Base-by-base conservation (phyloP, 2,888 invertebrate species). In the Cheilosia scutellata region DNA sequence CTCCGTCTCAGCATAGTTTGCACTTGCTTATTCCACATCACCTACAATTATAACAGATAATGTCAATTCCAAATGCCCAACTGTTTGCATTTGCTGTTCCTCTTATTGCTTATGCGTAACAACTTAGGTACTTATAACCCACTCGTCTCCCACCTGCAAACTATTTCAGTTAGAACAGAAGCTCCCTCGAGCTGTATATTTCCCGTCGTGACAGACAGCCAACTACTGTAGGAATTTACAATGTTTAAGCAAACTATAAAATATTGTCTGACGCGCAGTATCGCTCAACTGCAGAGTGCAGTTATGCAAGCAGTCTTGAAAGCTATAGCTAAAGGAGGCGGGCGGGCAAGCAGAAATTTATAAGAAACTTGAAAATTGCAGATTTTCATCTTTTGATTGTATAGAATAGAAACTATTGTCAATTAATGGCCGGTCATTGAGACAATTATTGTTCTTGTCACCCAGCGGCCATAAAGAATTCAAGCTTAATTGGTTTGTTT, bases 401-500 rank as follows among this genome's bases (percentile, higher is more conserved):
- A 66, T 9, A 11, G 4, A 20, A 20, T 16, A 53, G 9, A 5
- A 11, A 47, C 33, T 47, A 33, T 58, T 47, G 31, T 6, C 70
- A 58, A 60, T 71, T 72, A 37, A 40, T 72, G 29, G 16, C 20
- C 37, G 29, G 27, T 31, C 62, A 53, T 55, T 71, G 47, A 63
- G 62, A 42, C 60, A 71, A 63, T 58, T 31, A 58, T 68, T 71
- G 78, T 37, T 11, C 37, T 62, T 49, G 47, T 40, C 63, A 37
- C 27, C 31, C 9, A 37, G 11, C 29, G 57, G 33, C 44, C 49
- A 53, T 72, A 62, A 77, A 49, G 9, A 71, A 71, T 63, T 63
- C 78, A 65, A 40, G 31, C 78, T 79, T 79, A 72, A 79, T 79
- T 79, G 65, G 40, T 79, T 79, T 72, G 78, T 72, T 79, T 65